Evolutionary conservation across 2,888 invertebrate species (phyloP), one percentile per base, ranked within the genome.

Genomic region (Mesoligia furuncula): DNA sequence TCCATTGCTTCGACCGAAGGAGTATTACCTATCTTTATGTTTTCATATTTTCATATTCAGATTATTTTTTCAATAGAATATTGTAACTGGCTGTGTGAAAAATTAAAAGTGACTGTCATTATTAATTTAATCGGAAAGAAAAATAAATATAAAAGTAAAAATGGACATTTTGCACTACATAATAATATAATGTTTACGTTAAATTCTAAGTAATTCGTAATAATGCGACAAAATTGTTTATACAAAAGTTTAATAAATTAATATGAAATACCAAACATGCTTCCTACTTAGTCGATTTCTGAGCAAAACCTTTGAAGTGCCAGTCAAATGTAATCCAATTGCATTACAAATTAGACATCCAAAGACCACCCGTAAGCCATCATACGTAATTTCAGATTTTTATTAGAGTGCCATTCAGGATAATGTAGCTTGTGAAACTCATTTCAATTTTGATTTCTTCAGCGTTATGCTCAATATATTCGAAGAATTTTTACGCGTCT

Each of bases 241-340:
- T 84, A 83, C 72, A 79, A 83, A 90, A 90, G 88, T 83, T 87
- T 79, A 75, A 87, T 81, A 27, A 51, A 85, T 89, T 93, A 95
- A 94, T 93, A 95, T 95, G 95, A 93, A 90, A 93, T 90, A 91
- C 87, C 90, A 90, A 90, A 84, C 90, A 93, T 93, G 93, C 88
- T 87, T 80, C 72, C 80, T 91, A 74, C 81, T 91, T 79, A 92
- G 90, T 86, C 90, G 92, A 77, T 84, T 92, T 68, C 80, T 91
- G 73, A 85, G 80, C 77, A 92, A 79, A 83, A 75, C 88, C 62
- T 61, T 91, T 85, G 86, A 90, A 81, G 84, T 86, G 80, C 75
- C 90, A 70, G 45, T 84, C 61, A 75, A 87, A 39, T 69, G 54
- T 64, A 89, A 89, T 74, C 86, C 83, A 62, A 68, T 81, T 13